Percentiles rank a stretch among this genome's conserved stretches.
phyloP scores from a whole-genome alignment of 2,797 vertebrate species.

The Labeo calbasu region DNA sequence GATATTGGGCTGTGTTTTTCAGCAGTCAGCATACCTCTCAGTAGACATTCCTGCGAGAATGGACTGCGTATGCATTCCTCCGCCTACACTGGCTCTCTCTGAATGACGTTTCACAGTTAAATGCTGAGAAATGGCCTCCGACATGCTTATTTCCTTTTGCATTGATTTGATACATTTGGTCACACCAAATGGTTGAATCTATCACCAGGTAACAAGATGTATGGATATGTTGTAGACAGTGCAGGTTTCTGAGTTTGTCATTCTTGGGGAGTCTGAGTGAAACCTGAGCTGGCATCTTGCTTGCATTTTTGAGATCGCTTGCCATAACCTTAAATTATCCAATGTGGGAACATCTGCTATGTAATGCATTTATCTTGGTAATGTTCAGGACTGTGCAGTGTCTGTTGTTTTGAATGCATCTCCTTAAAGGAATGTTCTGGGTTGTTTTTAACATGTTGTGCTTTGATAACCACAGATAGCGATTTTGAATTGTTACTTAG shows the following conservation, averaged over 20 bases:
- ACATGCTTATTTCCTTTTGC: neutral
- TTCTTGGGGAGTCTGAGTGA: neutral
- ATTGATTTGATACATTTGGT: neutral
- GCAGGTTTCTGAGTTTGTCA: neutral
- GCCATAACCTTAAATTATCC: neutral
- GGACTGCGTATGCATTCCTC: neutral
- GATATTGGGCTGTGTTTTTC: neutral
- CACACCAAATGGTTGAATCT: neutral
- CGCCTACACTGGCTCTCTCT: neutral
- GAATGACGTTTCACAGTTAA: neutral
- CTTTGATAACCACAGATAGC: neutral
- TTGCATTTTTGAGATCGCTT: neutral
- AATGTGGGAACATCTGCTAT: neutral
- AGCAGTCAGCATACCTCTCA: conserved; percentile 5
- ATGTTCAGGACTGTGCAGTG: neutral
- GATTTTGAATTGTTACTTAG: neutral
- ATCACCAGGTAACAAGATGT: neutral
- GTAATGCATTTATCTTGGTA: neutral
- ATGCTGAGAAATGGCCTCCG: neutral
- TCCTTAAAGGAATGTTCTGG: neutral
- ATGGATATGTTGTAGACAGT: neutral
- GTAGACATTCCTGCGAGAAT: neutral
- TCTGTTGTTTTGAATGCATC: neutral
- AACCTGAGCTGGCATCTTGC: neutral
- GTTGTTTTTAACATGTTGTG: neutral